These are phyloP conservation scores for Eilema sororculum DNA, from an alignment of 2,888 invertebrate species.

Conservation along the genomic window DNA sequence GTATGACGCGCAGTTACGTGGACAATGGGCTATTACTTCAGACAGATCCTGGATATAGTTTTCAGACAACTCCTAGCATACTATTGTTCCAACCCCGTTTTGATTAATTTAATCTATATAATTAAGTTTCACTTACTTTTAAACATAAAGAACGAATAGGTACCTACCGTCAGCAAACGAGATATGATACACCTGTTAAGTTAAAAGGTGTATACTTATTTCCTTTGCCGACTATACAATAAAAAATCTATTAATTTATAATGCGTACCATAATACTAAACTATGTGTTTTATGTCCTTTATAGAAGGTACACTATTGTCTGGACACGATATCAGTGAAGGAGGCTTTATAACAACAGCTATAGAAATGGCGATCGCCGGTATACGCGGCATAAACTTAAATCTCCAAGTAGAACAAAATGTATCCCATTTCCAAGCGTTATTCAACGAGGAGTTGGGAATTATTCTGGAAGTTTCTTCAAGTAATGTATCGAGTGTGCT, in stretches of 20 bases:
- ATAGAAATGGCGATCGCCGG: constrained; percentile 99
- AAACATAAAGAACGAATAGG: no score
- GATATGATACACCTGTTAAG: no score
- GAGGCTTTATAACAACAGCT: constrained; percentile 95
- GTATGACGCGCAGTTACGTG: no score
- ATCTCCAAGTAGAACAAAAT: constrained; percentile 79
- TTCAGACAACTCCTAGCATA: no score
- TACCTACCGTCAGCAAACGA: no score
- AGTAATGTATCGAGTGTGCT: constrained; percentile 87
- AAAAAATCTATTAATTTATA: no score
- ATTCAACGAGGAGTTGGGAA: constrained; percentile 95
- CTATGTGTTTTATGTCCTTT: constrained; percentile 33
- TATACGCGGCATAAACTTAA: constrained; percentile 91
- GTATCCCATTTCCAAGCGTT: constrained; percentile 89
- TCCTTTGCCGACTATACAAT: background rate
- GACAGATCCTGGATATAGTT: background rate
- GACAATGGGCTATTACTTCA: no score
- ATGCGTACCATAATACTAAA: background rate
- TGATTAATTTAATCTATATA: no score
- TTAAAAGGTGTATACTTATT: no score
- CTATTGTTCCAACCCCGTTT: no score
- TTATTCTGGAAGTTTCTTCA: constrained; percentile 91
- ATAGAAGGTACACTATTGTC: constrained; percentile 90
- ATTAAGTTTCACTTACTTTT: no score
- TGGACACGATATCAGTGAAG: constrained; percentile 99